Conservation (phyloP, 2,797 vertebrate genomes). For the Thunnus albacares region DNA sequence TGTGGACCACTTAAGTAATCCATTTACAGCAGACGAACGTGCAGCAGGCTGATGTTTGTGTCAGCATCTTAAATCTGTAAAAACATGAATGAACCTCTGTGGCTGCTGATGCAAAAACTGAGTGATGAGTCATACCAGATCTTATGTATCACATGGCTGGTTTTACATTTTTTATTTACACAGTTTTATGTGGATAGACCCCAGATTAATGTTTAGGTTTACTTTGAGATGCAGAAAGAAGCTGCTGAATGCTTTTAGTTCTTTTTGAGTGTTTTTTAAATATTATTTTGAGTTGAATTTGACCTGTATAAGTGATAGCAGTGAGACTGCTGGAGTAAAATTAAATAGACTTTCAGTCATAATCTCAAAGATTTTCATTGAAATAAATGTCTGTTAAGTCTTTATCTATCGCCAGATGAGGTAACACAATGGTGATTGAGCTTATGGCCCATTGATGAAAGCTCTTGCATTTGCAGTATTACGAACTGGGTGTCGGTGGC, state of each 20-base stretch:
- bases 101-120: neutral
- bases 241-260: neutral
- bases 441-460: too few relatives aligned
- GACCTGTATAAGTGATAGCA: too few relatives aligned
- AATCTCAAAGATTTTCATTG: too few relatives aligned
- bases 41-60: neutral
- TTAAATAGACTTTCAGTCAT: too few relatives aligned
- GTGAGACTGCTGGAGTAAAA: too few relatives aligned
- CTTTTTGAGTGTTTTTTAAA: too few relatives aligned
- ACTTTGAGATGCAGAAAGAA: neutral
- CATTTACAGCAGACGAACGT: neutral
- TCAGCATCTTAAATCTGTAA: conserved; percentile 19
- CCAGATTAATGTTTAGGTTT: neutral
- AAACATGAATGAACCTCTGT: conserved; percentile 33
- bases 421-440: too few relatives aligned
- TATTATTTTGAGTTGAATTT: too few relatives aligned
- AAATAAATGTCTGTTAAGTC: too few relatives aligned
- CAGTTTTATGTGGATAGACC: neutral
- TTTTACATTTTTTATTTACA: neutral
- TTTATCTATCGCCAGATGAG: too few relatives aligned
- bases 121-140: neutral
- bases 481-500: too few relatives aligned
- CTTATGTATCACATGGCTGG: neutral
- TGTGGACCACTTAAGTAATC: neutral
- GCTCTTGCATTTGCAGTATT: too few relatives aligned